Evolutionary conservation across 2,797 vertebrate genomes (phyloP).

Genomic region (Hydrophis major): DNA sequence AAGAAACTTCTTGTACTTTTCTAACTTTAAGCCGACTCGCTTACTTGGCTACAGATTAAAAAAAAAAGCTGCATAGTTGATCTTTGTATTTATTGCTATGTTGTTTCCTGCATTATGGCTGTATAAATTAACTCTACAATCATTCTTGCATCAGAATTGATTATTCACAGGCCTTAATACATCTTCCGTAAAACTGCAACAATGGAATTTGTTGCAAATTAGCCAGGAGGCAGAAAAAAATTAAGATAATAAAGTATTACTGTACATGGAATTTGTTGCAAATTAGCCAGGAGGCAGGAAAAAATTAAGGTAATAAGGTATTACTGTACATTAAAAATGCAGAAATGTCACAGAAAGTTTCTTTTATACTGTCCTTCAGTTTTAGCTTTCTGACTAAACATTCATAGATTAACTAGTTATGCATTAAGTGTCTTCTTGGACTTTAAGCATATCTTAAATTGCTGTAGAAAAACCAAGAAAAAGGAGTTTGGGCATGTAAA

Average conservation of each 20-base stretch:
- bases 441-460: neutral
- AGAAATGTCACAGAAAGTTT: neutral
- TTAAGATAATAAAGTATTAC: neutral
- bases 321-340: neutral
- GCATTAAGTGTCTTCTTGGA: neutral
- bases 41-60: neutral
- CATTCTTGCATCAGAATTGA: neutral
- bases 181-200: neutral
- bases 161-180: neutral
- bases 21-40: neutral
- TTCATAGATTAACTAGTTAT: neutral
- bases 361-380: neutral
- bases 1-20: neutral
- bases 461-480: neutral
- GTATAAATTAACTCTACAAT: neutral
- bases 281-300: neutral
- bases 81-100: neutral
- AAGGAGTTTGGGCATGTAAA: neutral
- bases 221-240: neutral
- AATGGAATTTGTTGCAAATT: neutral
- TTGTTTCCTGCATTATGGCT: neutral
- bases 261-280: neutral
- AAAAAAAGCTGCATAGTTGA: neutral
- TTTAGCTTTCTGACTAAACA: neutral
- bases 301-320: neutral